Conservation (phyloP, 1,140 invertebrate species). For the Antheraea pernyi region DNA sequence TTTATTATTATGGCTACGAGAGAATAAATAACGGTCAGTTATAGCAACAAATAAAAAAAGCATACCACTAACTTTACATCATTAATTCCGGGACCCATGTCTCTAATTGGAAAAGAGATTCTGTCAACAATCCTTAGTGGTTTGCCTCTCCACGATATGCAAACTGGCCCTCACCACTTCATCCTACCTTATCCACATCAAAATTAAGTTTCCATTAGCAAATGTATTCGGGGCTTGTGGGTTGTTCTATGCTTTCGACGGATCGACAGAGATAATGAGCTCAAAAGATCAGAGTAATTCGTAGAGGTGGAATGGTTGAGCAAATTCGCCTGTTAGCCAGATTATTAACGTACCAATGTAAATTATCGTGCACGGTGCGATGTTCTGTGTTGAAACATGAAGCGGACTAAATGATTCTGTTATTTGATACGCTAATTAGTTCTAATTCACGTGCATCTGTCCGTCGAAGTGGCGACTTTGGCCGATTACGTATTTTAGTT, state of each 20-base stretch:
- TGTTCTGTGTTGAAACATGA: neutral
- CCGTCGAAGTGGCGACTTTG: too few species aligned
- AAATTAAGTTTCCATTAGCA: too few species aligned
- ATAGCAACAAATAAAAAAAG: too few species aligned
- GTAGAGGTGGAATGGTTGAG: neutral
- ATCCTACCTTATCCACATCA: too few species aligned
- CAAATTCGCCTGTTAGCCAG: neutral
- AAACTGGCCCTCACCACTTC: too few species aligned
- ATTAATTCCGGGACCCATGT: too few species aligned
- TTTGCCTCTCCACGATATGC: too few species aligned
- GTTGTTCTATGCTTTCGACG: neutral
- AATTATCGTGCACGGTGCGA: neutral
- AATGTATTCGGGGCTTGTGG: too few species aligned
- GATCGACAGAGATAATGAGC: neutral
- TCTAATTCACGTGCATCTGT: conserved; percentile 16
- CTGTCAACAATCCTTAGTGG: too few species aligned
- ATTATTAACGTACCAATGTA: neutral
- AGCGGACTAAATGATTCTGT: neutral
- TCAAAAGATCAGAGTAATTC: neutral
- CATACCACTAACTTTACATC: too few species aligned
- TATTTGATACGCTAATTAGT: conserved; percentile 19
- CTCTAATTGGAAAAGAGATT: too few species aligned
- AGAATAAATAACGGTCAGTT: neutral
- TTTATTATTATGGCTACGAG: neutral
- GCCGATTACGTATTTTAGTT: too few species aligned